These are phyloP conservation scores for Agapornis canus DNA, from an alignment of 2,797 vertebrate genomes.

Conservation along the genomic window DNA sequence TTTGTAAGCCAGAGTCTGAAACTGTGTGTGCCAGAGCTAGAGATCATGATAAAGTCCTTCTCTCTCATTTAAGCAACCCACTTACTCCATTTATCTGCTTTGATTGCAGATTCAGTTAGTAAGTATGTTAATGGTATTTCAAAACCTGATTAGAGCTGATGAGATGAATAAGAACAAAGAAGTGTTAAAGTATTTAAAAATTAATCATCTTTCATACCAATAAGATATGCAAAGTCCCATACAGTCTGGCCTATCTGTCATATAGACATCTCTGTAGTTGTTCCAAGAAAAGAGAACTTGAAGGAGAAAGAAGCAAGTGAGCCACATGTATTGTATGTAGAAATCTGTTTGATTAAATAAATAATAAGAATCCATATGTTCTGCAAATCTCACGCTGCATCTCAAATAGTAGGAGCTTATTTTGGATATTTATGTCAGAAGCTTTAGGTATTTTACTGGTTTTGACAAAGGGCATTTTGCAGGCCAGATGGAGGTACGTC, in stretches of 20 bases:
- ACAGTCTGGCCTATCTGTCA: background rate
- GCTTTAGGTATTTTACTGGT: background rate
- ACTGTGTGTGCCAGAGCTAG: background rate
- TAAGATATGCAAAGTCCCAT: background rate
- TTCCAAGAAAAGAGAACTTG: background rate
- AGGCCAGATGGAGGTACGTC: accelerated
- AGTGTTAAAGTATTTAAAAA: background rate
- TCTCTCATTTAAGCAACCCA: background rate
- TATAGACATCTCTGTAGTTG: background rate
- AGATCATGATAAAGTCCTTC: background rate
- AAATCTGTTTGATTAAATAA: background rate
- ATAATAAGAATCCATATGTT: background rate
- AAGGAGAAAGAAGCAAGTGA: background rate
- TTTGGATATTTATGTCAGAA: background rate
- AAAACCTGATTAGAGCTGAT: background rate
- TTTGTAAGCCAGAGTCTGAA: background rate
- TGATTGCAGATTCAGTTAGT: background rate
- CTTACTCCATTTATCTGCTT: background rate
- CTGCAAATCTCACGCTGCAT: background rate
- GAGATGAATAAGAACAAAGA: background rate
- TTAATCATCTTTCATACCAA: background rate
- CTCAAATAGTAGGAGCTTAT: background rate
- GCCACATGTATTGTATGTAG: background rate
- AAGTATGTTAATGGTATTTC: background rate
- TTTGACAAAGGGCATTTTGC: background rate